Conservation (phyloP, 2,113 vertebrate genomes). For the Kryptolebias marmoratus region DNA sequence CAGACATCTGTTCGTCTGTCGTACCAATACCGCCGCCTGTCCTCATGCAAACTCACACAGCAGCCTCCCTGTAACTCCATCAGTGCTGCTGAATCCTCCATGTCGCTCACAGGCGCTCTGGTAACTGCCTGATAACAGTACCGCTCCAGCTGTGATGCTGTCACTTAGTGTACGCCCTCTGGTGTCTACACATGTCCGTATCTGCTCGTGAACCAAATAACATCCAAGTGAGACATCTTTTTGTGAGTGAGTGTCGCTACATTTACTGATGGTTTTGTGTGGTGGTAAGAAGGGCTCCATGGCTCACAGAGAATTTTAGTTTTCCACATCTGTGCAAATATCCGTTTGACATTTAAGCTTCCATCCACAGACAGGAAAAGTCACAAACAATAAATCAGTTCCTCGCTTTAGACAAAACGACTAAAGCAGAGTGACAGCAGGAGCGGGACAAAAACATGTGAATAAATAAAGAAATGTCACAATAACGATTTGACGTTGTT, state of each 20-base stretch:
- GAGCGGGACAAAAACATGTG: slow-evolving; percentile 5
- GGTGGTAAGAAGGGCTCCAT: neutral
- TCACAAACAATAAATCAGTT: neutral
- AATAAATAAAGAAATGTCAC: slow-evolving; percentile 40
- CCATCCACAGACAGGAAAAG: neutral
- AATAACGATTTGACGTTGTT: neutral
- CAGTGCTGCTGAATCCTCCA: no score
- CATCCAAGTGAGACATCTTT: neutral
- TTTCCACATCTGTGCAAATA: slow-evolving; percentile 3
- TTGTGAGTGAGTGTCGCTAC: neutral
- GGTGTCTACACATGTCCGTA: no score
- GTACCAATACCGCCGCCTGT: no score
- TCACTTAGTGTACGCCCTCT: no score
- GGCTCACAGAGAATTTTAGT: neutral
- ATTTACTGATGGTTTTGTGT: neutral
- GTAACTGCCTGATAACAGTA: no score
- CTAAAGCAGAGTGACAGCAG: neutral
- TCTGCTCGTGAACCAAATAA: no score
- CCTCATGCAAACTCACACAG: no score
- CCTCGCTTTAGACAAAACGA: slow-evolving; percentile 6
- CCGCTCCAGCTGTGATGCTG: no score
- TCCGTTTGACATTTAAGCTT: neutral
- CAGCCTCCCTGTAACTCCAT: no score
- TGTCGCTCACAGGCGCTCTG: no score
- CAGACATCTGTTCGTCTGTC: no score